Conservation (phyloP, 1,140 invertebrate species). For the Antheraea mylitta region DNA sequence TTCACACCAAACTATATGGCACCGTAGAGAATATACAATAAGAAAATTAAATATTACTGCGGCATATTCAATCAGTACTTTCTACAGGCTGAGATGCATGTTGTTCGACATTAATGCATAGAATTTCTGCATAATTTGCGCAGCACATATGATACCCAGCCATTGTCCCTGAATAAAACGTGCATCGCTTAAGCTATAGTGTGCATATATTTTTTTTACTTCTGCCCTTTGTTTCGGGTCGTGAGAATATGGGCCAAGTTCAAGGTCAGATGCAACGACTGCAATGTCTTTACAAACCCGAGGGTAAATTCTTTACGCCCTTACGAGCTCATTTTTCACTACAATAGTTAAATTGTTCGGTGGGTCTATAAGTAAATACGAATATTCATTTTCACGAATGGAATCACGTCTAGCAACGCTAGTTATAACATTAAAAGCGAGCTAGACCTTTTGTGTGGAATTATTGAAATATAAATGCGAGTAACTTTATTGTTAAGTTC, state of each 20-base stretch:
- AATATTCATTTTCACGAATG: not conserved
- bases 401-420: not conserved
- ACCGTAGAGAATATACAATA: not conserved
- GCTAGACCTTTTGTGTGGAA: constrained; percentile 4
- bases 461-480: constrained; percentile 16
- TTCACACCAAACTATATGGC: not conserved
- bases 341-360: not conserved
- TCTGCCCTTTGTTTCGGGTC: constrained; percentile 17
- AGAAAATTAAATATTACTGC: not conserved
- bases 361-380: not conserved
- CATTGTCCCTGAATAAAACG: not conserved
- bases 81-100: no score
- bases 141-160: not conserved
- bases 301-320: not conserved
- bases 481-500: constrained; percentile 22
- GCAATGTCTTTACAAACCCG: constrained; percentile 18
- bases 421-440: not conserved
- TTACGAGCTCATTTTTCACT: not conserved
- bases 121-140: not conserved
- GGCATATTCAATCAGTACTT: no score
- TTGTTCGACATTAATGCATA: not conserved
- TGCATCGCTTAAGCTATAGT: not conserved
- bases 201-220: not conserved
- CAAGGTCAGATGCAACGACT: constrained; percentile 41
- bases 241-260: constrained; percentile 70